A percentile compares a stretch with the other conserved stretches of the same genome.
Evolutionary conservation across 2,888 invertebrate species (phyloP).

Genomic region (Cryptocheilus praepositus): DNA sequence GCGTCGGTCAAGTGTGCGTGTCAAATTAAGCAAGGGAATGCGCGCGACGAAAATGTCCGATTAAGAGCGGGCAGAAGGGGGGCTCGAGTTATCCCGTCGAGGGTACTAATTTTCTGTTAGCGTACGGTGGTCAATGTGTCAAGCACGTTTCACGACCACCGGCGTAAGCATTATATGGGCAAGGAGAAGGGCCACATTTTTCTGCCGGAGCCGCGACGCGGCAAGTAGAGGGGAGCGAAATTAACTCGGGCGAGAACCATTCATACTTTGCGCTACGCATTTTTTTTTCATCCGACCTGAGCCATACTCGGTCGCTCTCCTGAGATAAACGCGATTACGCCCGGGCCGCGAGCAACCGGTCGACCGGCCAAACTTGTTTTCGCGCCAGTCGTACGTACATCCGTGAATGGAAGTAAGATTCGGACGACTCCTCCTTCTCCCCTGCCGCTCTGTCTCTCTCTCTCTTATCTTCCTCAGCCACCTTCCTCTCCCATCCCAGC

Average conservation of each 20-base stretch:
- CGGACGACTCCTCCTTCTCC: constrained; percentile 29
- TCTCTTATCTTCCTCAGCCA: background rate
- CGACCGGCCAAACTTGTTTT: constrained; percentile 68
- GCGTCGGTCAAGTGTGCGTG: too few species aligned
- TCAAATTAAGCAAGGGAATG: too few species aligned
- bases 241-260: constrained; percentile 26
- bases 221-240: background rate
- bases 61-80: too few species aligned
- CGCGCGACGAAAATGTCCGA: too few species aligned
- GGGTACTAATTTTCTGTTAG: too few species aligned
- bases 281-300: constrained; percentile 33
- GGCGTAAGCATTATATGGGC: too few species aligned
- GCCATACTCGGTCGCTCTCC: constrained; percentile 25
- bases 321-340: constrained; percentile 54
- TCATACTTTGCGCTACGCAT: constrained; percentile 37
- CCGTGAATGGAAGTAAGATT: constrained; percentile 57
- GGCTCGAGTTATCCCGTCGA: too few species aligned
- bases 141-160: too few species aligned
- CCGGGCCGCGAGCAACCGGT: constrained; percentile 39
- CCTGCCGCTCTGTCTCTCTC: constrained; percentile 3
- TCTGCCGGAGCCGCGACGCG: too few species aligned
- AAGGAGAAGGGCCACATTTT: too few species aligned
- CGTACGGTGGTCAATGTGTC: too few species aligned
- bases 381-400: constrained; percentile 41
- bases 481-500: background rate